Evolutionary conservation across 2,113 vertebrate species (phyloP).

Genomic region (Pterocles gutturalis): DNA sequence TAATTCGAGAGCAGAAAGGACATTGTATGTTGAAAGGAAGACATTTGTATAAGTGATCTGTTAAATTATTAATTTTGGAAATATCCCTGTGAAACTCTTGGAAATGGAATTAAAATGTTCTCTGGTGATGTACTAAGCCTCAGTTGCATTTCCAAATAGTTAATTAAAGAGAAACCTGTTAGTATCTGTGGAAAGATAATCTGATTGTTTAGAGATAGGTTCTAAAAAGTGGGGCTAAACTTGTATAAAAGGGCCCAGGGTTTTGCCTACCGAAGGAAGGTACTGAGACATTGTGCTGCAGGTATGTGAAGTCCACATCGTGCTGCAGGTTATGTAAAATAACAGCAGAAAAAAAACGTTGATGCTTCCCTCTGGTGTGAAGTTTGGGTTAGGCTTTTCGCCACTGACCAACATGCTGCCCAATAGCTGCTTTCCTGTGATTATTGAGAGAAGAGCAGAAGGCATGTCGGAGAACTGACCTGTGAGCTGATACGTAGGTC

Average conservation of each 20-base stretch:
- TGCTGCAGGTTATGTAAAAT: background rate
- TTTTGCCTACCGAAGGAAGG: background rate
- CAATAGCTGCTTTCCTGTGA: background rate
- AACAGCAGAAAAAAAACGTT: background rate
- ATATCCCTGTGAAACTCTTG: background rate
- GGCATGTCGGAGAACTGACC: background rate
- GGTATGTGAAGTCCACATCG: background rate
- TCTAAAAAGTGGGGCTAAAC: background rate
- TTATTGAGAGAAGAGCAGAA: background rate
- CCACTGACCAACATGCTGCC: background rate
- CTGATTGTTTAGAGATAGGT: background rate
- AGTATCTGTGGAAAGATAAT: background rate
- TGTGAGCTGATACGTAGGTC: accelerated
- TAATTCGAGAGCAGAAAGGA: background rate
- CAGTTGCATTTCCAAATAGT: background rate
- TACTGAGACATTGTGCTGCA: accelerated
- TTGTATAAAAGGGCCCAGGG: background rate
- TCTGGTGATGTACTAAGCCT: background rate
- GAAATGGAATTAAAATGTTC: background rate
- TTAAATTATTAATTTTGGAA: background rate
- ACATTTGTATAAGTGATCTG: background rate
- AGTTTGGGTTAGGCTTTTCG: background rate
- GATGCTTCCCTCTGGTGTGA: background rate
- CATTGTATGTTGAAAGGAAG: background rate
- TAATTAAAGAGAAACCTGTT: background rate